Evolutionary conservation across 1,140 invertebrate genomes (phyloP).

Genomic region (Steinernema khuongi): DNA sequence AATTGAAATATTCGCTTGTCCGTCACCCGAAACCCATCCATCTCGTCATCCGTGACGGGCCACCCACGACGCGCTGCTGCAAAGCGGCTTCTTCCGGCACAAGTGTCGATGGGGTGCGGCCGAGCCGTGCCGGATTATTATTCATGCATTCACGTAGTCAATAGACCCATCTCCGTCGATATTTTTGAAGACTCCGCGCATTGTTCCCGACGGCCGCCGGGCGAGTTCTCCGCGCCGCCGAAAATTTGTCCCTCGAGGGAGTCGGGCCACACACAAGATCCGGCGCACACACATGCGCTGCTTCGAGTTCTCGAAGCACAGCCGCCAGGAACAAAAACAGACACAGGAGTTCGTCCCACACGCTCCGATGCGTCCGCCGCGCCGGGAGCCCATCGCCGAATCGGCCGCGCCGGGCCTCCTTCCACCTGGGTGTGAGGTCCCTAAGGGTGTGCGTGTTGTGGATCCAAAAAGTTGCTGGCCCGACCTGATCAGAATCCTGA

Average conservation of each 20-base stretch:
- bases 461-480: too few relatives aligned
- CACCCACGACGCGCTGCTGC: too few relatives aligned
- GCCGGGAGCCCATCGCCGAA: too few relatives aligned
- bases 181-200: not conserved
- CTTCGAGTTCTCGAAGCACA: not conserved
- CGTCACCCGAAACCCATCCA: too few relatives aligned
- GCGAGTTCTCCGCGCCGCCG: not conserved
- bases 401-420: too few relatives aligned
- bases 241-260: conserved; percentile 9
- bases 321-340: not conserved
- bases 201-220: not conserved
- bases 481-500: too few relatives aligned
- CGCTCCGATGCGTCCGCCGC: too few relatives aligned
- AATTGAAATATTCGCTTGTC: too few relatives aligned
- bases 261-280: not conserved
- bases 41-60: too few relatives aligned
- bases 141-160: conserved; percentile 9
- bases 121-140: not conserved
- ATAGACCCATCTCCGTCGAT: conserved; percentile 4
- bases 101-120: conserved; percentile 4
- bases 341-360: too few relatives aligned
- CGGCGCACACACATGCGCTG: not conserved
- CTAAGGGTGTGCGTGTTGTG: too few relatives aligned
- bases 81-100: not conserved
- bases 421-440: too few relatives aligned